Base-by-base conservation (phyloP, 2,113 vertebrate genomes). In the Osmerus eperlanus region DNA sequence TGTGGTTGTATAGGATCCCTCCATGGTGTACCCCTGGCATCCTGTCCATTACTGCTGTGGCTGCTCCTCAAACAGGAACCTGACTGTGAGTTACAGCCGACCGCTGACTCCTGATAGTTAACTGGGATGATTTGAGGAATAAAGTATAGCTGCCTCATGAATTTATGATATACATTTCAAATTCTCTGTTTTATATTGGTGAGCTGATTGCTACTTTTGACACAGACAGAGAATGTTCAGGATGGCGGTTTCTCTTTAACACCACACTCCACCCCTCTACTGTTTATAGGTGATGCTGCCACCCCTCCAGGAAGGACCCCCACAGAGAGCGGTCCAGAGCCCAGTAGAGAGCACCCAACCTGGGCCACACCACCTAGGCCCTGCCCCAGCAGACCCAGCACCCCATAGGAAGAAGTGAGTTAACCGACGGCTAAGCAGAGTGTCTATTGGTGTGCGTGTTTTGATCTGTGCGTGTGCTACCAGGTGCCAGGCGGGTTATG, bases 401-500 rank as follows among this genome's bases (percentile, higher is more conserved):
- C 52, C 21, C 12, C 32, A 23, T 18, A 59, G 71, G 51, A 63
- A 13, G 6, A 77, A 28, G 76, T 78, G 66, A 73, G 53, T 47
- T 29, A 36, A 4, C 16, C 16, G 19, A 51, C 14, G 2, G 16
- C 53, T 32, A 29, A 56, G 6, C 51, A 6, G 21, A 51, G 16
- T 54, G 15, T 32, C 32, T 28, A 6, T 60, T 14, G 8, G 9
- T 65, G 11, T 16, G 3, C 15, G 53, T 66, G n/a, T 77, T 4
- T 28, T n/a, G 4, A 7, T 63, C 7, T 25, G 6, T 19, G 29
- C 25, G 13, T 62, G 19, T 64, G 62, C 23, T n/a, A 18, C 13
- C 67, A 73, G 76, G 53, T 41, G 32, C 53, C 70, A 14, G 52
- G 18, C 29, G 12, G 36, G 53, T 4, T 52, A 41, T 36, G 18